These are phyloP conservation scores for Coenobita brevimanus DNA, from an alignment of 1,140 invertebrate genomes.

Conservation along the genomic window DNA sequence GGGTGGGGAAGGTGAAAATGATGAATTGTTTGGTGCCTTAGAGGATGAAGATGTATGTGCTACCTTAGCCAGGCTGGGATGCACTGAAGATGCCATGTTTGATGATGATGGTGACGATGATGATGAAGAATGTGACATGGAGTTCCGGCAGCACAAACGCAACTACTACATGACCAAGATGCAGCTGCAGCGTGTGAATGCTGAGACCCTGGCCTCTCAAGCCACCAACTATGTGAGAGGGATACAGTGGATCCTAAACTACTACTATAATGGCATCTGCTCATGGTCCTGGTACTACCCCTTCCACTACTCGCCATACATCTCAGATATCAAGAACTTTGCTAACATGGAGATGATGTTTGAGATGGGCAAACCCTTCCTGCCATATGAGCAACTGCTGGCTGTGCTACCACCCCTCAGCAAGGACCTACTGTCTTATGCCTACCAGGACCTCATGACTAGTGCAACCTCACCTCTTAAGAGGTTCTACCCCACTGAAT, in stretches of 20 bases:
- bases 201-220: conserved; percentile 84
- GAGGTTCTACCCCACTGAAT: conserved; percentile 92
- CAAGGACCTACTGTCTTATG: conserved; percentile 83
- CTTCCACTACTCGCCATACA: conserved; percentile 96
- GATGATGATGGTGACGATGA: conserved; percentile 70
- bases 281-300: conserved; percentile 99
- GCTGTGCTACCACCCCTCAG: conserved; percentile 90
- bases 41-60: conserved; percentile 29
- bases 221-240: conserved; percentile 91
- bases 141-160: conserved; percentile 90
- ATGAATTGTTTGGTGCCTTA: conserved; percentile 31
- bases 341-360: conserved; percentile 78
- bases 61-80: conserved; percentile 45
- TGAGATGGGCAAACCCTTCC: conserved; percentile 89
- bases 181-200: conserved; percentile 82
- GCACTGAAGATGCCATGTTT: conserved; percentile 19
- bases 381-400: conserved; percentile 95
- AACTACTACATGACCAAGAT: conserved; percentile 95
- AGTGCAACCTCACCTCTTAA: conserved; percentile 87
- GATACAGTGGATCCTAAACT: conserved; percentile 96
- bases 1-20: neutral
- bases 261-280: conserved; percentile 96
- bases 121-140: conserved; percentile 74
- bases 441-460: conserved; percentile 89
- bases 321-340: conserved; percentile 87